Evolutionary conservation across 1,140 invertebrate species (phyloP).

Genomic region (Metopolophium dirhodum): DNA sequence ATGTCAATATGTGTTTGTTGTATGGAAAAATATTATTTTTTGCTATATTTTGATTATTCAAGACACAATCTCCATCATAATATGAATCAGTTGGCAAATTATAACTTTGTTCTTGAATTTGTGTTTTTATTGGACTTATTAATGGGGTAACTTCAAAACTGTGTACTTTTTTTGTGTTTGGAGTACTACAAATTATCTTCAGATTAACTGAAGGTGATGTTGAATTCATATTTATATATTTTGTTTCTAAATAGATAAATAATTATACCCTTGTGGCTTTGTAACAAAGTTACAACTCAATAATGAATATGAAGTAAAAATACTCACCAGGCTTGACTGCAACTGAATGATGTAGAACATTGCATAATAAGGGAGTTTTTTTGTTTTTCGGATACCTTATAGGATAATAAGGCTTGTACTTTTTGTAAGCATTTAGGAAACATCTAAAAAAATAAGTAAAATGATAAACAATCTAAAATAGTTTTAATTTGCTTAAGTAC

Average conservation of each 20-base stretch:
- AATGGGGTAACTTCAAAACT: neutral
- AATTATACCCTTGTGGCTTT: neutral
- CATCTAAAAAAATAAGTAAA: neutral
- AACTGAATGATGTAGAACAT: neutral
- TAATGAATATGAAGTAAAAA: neutral
- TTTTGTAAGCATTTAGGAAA: conserved; percentile 41
- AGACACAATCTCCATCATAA: neutral
- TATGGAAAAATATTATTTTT: neutral
- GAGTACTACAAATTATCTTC: neutral
- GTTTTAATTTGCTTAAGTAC: neutral
- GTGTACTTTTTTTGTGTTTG: neutral
- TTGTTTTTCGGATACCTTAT: neutral
- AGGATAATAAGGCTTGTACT: conserved; percentile 20
- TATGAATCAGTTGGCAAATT: neutral
- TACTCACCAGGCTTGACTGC: neutral
- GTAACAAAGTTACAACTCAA: neutral
- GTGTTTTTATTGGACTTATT: neutral
- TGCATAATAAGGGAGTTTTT: neutral
- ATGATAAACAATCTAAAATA: neutral
- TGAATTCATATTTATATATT: neutral
- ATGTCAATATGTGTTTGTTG: neutral
- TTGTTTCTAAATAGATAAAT: neutral
- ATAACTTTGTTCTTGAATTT: neutral
- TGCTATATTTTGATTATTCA: neutral
- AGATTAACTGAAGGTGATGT: neutral